phyloP scores from a whole-genome alignment of 2,113 vertebrate species.

The Rallus limicola region DNA sequence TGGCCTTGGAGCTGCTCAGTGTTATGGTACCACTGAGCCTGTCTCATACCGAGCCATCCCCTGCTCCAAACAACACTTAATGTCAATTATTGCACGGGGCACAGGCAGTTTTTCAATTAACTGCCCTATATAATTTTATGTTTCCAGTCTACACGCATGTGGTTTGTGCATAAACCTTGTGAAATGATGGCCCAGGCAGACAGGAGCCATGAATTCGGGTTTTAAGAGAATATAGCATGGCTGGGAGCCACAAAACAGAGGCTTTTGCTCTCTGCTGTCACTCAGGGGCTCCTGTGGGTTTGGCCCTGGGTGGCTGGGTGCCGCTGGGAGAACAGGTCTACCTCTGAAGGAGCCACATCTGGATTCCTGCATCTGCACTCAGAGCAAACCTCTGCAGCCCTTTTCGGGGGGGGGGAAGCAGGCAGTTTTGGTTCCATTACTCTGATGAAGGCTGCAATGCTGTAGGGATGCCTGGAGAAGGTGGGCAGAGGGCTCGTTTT shows the following conservation, averaged over 20 bases:
- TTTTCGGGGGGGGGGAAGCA: not conserved
- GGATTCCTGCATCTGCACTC: not conserved
- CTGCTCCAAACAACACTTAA: not conserved
- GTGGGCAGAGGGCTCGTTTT: fast-evolving
- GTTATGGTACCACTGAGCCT: not conserved
- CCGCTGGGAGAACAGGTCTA: not conserved
- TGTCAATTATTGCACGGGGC: not conserved
- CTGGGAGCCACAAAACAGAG: not conserved
- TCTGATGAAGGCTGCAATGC: fast-evolving
- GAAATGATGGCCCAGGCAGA: not conserved
- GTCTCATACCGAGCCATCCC: not conserved
- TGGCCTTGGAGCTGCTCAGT: not conserved
- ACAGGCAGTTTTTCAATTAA: conserved; percentile 33
- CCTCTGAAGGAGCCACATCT: fast-evolving
- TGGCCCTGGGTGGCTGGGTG: fast-evolving
- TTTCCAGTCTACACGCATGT: not conserved
- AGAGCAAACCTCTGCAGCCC: not conserved
- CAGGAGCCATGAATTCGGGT: not conserved
- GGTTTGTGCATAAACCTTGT: not conserved
- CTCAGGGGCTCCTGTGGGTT: fast-evolving
- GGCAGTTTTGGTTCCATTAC: not conserved
- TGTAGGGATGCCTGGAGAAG: not conserved
- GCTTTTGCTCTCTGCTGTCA: fast-evolving
- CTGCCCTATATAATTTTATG: conserved; percentile 41
- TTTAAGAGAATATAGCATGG: not conserved